Base-by-base conservation (phyloP, 2,888 invertebrate genomes). In the Xestobium rufovillosum region DNA sequence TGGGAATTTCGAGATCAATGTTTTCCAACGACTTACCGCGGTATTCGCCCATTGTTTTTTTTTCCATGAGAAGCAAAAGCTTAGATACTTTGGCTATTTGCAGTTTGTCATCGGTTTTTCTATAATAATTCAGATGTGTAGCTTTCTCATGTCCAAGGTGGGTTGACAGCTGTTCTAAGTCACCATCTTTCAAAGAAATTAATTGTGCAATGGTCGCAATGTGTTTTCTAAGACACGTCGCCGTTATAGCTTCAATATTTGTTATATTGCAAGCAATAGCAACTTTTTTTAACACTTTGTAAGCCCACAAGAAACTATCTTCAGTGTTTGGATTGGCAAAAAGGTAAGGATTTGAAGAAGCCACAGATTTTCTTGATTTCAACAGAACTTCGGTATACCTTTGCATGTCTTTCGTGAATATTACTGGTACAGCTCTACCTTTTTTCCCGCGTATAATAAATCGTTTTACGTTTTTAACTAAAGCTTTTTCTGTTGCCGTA, bases 361-460 rank as follows among this genome's bases (percentile, higher is more conserved):
- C 23, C n/a, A 23, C 23, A 23, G 23, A 23, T 23, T 23, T 23
- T 23, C 23, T 23, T 8, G 23, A 23, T 23, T 23, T n/a, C 23
- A 23, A n/a, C 23, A 23, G n/a, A 23, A 23, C n/a, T 9, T 23
- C 23, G n/a, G 23, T 23, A 23, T 23, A n/a, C 23, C n/a, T 23
- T 23, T 23, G 23, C 23, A 23, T 23, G 23, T 23, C n/a, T 23
- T n/a, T 23, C n/a, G 23, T 35, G 17, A 35, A 35, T 13, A 35
- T 30, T 10, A 35, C 29, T n/a, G 35, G 35, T 6, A 35, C 29
- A 9, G 34, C 28, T 34, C 30, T 19, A 33, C 25, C 15, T 40
- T 26, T n/a, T 34, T 35, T 35, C 23, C 35, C 35, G 12, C 35
- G 29, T 10, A 35, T 35, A 29, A 13, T 19, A 17, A 35, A 35